Evolutionary conservation across 2,113 vertebrate species (phyloP).

Genomic region (Lophura nycthemera): DNA sequence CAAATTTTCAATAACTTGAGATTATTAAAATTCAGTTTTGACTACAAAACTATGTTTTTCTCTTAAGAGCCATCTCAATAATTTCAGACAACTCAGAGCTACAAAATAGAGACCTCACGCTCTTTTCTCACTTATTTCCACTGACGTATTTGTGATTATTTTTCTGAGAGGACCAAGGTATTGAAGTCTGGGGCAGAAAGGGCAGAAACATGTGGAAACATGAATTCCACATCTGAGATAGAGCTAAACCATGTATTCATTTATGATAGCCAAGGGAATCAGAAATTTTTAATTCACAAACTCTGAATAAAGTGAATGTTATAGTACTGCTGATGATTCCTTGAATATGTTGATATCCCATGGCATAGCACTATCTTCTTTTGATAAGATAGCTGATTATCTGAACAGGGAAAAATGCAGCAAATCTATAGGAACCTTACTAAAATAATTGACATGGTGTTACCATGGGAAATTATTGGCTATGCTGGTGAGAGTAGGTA

Average conservation of each 20-base stretch:
- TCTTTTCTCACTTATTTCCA: background rate
- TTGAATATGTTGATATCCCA: background rate
- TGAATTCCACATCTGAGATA: background rate
- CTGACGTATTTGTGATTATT: background rate
- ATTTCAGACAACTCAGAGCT: background rate
- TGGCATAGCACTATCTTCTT: background rate
- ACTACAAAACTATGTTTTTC: background rate
- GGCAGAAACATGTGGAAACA: background rate
- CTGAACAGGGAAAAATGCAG: background rate
- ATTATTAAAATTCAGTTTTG: background rate
- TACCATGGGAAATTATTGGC: slow-evolving; percentile 15
- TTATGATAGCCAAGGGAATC: background rate
- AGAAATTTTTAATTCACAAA: background rate
- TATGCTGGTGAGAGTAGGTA: background rate
- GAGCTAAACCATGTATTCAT: background rate
- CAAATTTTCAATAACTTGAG: background rate
- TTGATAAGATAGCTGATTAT: background rate
- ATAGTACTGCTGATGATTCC: background rate
- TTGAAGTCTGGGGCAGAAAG: background rate
- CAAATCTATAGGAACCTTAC: background rate
- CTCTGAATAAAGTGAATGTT: background rate
- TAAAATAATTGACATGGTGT: background rate
- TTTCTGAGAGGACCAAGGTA: background rate
- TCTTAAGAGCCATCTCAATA: background rate
- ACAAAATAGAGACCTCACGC: background rate